Conservation (phyloP, 2,797 vertebrate species). For the Microtus californicus region DNA sequence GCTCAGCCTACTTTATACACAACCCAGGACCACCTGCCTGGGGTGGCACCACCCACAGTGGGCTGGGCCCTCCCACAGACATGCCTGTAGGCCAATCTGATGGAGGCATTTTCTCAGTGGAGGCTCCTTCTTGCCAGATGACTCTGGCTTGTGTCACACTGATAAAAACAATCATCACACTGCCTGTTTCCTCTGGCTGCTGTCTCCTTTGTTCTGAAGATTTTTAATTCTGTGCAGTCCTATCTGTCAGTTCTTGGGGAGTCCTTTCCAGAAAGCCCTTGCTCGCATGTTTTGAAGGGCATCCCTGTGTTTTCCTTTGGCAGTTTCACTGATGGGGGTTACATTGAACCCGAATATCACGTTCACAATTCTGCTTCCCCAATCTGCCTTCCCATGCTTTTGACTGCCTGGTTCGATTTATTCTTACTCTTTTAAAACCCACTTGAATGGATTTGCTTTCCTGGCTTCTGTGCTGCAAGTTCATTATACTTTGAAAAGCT, state of each 20-base stretch:
- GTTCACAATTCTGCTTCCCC: not conserved
- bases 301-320: not conserved
- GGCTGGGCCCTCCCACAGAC: not conserved
- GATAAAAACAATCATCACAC: not conserved
- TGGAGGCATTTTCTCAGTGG: not conserved
- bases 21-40: not conserved
- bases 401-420: no score
- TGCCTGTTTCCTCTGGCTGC: not conserved
- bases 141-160: not conserved
- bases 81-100: not conserved
- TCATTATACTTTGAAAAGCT: not conserved
- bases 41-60: not conserved
- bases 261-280: not conserved
- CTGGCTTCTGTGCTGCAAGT: not conserved
- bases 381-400: not conserved
- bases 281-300: no score
- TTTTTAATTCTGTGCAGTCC: not conserved
- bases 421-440: not conserved
- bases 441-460: not conserved
- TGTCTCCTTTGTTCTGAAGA: not conserved
- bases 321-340: not conserved
- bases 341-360: not conserved
- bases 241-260: not conserved
- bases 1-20: not conserved
- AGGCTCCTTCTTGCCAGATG: not conserved